Conservation (phyloP, 30 jellyfish, hydroid and myxozoan genomes). For the Rhopilema esculentum region DNA sequence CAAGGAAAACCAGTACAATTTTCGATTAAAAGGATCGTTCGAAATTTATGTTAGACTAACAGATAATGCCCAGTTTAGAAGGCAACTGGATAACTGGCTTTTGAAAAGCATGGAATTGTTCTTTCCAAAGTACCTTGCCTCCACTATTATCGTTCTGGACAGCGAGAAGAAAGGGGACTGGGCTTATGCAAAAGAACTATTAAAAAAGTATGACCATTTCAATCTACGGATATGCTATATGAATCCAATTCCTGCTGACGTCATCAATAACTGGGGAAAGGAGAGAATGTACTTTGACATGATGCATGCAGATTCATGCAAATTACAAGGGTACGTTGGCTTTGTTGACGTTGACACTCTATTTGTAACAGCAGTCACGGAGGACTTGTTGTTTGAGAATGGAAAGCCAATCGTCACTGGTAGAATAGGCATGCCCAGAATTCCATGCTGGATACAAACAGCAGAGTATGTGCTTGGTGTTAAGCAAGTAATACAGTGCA, state of each 20-base stretch:
- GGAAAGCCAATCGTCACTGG: constrained; percentile 57
- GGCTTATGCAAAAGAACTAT: constrained; percentile 20
- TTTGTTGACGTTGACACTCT: constrained; percentile 60
- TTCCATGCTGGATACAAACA: constrained; percentile 46
- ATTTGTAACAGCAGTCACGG: constrained; percentile 55
- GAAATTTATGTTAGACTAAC: constrained; percentile 53
- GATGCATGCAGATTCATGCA: constrained; percentile 54
- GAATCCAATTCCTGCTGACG: constrained; percentile 27
- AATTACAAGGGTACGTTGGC: constrained; percentile 33
- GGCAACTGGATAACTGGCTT: constrained; percentile 41
- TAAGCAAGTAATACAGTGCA: constrained; percentile 67
- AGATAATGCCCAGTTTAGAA: background rate
- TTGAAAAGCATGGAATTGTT: constrained; percentile 44
- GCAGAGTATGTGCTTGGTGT: constrained; percentile 55
- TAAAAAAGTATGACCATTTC: background rate
- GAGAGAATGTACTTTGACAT: constrained; percentile 57
- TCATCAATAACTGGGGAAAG: constrained; percentile 44
- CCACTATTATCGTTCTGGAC: constrained; percentile 38
- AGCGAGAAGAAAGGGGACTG: constrained; percentile 39
- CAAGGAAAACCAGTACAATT: constrained; percentile 1
- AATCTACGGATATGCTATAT: constrained; percentile 16
- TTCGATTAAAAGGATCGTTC: background rate
- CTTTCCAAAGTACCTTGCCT: constrained; percentile 43
- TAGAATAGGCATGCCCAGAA: constrained; percentile 48
- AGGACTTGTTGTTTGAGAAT: constrained; percentile 40